Evolutionary conservation across 1,140 invertebrate species (phyloP), one percentile per base, ranked within the genome.

Genomic region (Pygmarrhopalites habei): DNA sequence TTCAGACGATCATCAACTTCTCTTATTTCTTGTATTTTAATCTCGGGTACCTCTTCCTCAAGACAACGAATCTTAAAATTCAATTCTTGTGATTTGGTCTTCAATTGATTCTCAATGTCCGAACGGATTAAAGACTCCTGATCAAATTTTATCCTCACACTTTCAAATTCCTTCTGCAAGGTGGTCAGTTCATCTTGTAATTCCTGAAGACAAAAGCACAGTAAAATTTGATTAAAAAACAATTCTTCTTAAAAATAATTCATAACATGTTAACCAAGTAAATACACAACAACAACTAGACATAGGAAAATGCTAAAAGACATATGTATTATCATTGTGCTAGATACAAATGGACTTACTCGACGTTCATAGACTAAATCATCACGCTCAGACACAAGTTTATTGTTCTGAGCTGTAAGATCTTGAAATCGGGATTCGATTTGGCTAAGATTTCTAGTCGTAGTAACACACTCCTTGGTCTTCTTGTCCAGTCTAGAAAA

Each of bases 91-190:
- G 86, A 87, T 51, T 95, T 76, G 70, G 86, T 92, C 73, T 94
- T 89, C 62, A 96, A 83, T 52, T 87, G 84, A 74, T 98, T 98
- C 78, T 98, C 91, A 61, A 95, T 80, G 75, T 97, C 92, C 57
- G 96, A 89, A 63, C 93, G 83, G 53, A 86, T 84, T 58, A 98
- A 75, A 30, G 90, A 93, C 78, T 98, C 95, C 59, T 90, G 87
- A 73, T 98, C 94, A 15, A 97, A 76, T 70, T 89, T 85, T 74
- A 89, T 90, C 57, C 88, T 85, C 0, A 87, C 79, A 47, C 89
- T 85, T 0, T 86, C 86, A 58, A 94, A 78, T 63, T 88, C 81
- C 55, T 84, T 84, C 51, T 85, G 82, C 51, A 94, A 75, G 41
- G 85, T 85, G 41, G 87, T 84, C 47, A 85, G 72, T 43, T 95